Conservation (phyloP, 2,888 invertebrate species). For the Andrena haemorrhoa region DNA sequence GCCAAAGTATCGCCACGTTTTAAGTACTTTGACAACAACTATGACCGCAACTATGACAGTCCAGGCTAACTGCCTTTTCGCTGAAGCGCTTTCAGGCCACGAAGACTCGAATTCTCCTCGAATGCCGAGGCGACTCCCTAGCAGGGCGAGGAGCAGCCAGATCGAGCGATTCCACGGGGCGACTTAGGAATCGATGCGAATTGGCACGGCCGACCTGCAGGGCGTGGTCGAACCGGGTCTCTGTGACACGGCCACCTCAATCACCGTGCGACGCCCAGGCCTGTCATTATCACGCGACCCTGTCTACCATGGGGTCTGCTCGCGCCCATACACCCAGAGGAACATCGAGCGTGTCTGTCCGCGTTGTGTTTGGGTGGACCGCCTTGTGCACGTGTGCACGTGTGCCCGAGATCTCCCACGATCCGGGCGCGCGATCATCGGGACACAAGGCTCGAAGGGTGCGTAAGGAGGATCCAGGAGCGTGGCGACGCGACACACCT, state of each 20-base stretch:
- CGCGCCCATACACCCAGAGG: slow-evolving; percentile 51
- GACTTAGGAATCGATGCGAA: slow-evolving; percentile 75
- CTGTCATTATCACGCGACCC: slow-evolving; percentile 85
- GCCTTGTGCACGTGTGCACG: slow-evolving; percentile 31
- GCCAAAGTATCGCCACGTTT: too few species aligned
- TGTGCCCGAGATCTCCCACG: slow-evolving; percentile 61
- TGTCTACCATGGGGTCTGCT: slow-evolving; percentile 74
- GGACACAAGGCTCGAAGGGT: slow-evolving; percentile 69
- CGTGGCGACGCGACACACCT: slow-evolving; percentile 77
- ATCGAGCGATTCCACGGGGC: slow-evolving; percentile 37
- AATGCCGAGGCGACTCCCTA: not conserved
- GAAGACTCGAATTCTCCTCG: not conserved
- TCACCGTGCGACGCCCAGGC: slow-evolving; percentile 82
- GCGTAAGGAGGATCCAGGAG: slow-evolving; percentile 58
- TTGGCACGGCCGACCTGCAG: slow-evolving; percentile 74
- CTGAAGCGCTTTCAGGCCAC: not conserved
- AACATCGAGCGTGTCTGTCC: slow-evolving; percentile 29
- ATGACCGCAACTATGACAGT: too few species aligned
- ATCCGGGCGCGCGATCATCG: slow-evolving; percentile 63
- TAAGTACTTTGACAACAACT: too few species aligned
- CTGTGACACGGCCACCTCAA: slow-evolving; percentile 82
- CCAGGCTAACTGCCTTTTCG: too few species aligned
- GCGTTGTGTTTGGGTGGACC: slow-evolving; percentile 37
- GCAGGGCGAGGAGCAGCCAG: not conserved
- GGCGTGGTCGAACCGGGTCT: slow-evolving; percentile 81